Base-by-base conservation (phyloP, 2,113 vertebrate genomes). In the Rattus rattus region DNA sequence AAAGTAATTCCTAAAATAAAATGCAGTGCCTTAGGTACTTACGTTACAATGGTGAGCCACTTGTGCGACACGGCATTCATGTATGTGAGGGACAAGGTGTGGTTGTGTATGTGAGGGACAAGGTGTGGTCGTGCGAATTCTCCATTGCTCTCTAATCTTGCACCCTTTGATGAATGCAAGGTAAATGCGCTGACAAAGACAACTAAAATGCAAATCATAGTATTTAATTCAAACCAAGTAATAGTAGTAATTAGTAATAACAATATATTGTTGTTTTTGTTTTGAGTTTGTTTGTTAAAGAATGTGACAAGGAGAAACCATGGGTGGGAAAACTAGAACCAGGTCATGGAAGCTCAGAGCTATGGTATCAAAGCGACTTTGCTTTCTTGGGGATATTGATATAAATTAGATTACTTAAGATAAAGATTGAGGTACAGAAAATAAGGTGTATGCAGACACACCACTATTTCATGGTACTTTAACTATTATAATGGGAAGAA, bases 351-450 rank as follows among this genome's bases (percentile, higher is more conserved):
- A 98, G 98, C 98, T 97, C 96, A 90, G 98, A 98, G 98, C 97
- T 97, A 94, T 26, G 47, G 79, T 98, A 98, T 97, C 95, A 75
- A 97, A 98, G 97, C 96, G 97, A 92, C 76, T 92, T 93, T 90
- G 97, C 95, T 98, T 97, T 98, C 96, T 98, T 98, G 96, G 97
- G 98, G 98, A 98, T 97, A 98, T 98, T 98, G 98, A 98, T 98
- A 97, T 98, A 98, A 98, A 98, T 97, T 98, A 97, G 94, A 90
- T 97, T 97, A 90, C 94, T 98, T 96, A 97, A 97, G 97, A 97
- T 91, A 49, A 94, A 96, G 98, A 91, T 20, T 96, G 94, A 98
- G 92, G 84, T 92, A 54, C 95, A 96, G 98, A 91, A 98, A 98
- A 98, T 98, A 97, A 98, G 95, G 97, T 98, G 91, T n/a, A 94